Percentiles rank a stretch among this genome's conserved stretches.
Evolutionary conservation across 2,113 vertebrate genomes (phyloP).

Genomic region (Atrichornis clamosus): DNA sequence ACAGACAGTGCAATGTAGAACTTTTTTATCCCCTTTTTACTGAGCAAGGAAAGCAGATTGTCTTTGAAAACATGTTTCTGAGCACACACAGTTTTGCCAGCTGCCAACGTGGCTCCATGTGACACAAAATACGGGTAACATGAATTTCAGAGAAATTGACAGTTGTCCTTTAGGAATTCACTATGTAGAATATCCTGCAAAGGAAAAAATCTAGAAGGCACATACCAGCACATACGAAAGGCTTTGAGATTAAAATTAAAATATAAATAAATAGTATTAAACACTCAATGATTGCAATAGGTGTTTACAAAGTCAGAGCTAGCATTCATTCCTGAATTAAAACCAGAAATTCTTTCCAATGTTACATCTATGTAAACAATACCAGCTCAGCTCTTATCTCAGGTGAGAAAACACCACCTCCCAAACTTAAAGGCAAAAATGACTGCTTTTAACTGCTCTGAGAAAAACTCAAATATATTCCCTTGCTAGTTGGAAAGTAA

Average conservation of each 20-base stretch:
- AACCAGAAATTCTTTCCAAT: background rate
- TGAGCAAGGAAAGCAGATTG: background rate
- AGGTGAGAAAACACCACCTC: background rate
- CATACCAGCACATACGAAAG: background rate
- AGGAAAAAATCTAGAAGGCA: background rate
- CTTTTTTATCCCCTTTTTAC: background rate
- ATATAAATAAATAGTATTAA: background rate
- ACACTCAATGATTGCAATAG: background rate
- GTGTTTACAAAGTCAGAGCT: background rate
- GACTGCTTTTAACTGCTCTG: background rate
- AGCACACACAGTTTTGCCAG: background rate
- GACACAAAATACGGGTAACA: background rate
- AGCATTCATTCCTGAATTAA: constrained; percentile 15
- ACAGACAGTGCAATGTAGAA: background rate
- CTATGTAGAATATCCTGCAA: background rate
- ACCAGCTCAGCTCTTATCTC: background rate
- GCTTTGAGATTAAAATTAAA: background rate
- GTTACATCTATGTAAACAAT: background rate
- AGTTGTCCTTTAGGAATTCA: background rate
- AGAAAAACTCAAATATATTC: background rate
- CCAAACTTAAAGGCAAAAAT: background rate
- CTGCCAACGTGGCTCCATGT: background rate
- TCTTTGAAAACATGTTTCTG: background rate
- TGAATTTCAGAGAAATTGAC: background rate
- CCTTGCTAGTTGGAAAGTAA: background rate